phyloP scores from a whole-genome alignment of 2,113 vertebrate genomes.

The rat (Rattus norvegicus) region GRCr8 NC_086029.1:21653001-21653500 shows the following conservation, averaged over 20 bases:
- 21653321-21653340: conserved; percentile 86
- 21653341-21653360: conserved; percentile 85
- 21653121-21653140: conserved; percentile 84
- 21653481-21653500: conserved; percentile 35
- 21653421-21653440: conserved; percentile 63
- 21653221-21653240: conserved; percentile 83
- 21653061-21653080: conserved; percentile 79
- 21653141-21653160: conserved; percentile 83
- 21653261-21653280: conserved; percentile 87
- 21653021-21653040: conserved; percentile 78
- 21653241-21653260: conserved; percentile 84
- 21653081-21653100: conserved; percentile 78
- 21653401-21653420: conserved; percentile 60
- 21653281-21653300: conserved; percentile 89
- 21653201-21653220: conserved; percentile 84
- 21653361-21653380: conserved; percentile 81
- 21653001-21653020: conserved; percentile 63
- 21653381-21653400: conserved; percentile 82
- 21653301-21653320: conserved; percentile 86
- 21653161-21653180: conserved; percentile 85
- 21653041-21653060: conserved; percentile 79
- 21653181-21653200: conserved; percentile 87
- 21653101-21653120: conserved; percentile 80
- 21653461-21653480: conserved; percentile 46
- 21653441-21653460: conserved; percentile 61